Percentiles rank a stretch among this genome's conserved stretches.
phyloP scores from a whole-genome alignment of 2,113 vertebrate species.

The Carlito syrichta region DNA sequence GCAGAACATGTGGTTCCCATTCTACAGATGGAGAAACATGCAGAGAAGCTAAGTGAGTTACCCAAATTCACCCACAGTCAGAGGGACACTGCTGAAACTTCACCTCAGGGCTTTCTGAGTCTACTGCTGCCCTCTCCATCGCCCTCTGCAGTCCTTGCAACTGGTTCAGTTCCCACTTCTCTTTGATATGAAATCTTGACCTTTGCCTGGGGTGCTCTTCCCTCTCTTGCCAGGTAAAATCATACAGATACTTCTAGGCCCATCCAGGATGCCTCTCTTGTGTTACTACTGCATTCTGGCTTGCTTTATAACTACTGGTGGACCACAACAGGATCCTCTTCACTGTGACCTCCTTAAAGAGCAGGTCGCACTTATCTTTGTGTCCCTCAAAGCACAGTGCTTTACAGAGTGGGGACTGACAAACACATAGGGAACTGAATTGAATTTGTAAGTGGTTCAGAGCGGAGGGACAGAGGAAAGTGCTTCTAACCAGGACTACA shows the following conservation, averaged over 20 bases:
- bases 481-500: neutral
- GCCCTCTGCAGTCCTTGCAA: neutral
- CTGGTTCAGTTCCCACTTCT: neutral
- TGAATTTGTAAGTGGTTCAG: neutral
- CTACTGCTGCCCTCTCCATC: neutral
- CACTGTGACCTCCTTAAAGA: neutral
- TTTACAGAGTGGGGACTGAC: neutral
- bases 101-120: neutral
- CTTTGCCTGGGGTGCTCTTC: neutral
- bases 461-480: neutral
- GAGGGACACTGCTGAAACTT: neutral
- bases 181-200: neutral
- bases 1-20: neutral
- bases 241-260: fast-evolving
- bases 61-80: no score
- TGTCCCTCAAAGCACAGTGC: neutral
- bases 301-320: neutral
- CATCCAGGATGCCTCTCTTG: neutral
- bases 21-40: neutral
- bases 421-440: neutral
- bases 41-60: neutral
- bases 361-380: neutral
- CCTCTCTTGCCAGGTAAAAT: neutral
- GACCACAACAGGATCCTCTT: neutral
- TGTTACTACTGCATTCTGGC: neutral